A percentile compares a stretch with the other conserved stretches of the same genome.
phyloP scores from a whole-genome alignment of 2,113 vertebrate species.

The Echinops telfairi region DNA sequence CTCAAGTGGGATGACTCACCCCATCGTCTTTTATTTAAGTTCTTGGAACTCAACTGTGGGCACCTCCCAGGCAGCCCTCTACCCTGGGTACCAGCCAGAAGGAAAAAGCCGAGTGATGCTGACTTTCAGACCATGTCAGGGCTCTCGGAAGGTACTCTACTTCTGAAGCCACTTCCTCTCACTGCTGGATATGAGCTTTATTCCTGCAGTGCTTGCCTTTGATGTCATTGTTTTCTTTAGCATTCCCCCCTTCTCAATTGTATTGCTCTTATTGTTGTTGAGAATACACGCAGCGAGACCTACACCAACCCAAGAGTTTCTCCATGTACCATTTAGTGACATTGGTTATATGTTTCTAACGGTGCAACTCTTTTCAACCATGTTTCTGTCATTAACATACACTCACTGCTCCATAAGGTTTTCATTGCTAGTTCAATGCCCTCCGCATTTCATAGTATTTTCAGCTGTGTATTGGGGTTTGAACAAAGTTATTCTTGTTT shows the following conservation, averaged over 20 bases:
- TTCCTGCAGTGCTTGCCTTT: neutral
- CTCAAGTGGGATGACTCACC: conserved; percentile 32
- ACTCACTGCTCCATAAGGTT: neutral
- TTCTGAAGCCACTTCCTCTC: neutral
- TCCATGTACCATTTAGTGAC: neutral
- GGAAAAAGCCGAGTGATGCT: neutral
- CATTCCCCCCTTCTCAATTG: neutral
- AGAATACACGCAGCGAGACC: neutral
- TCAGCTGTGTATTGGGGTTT: neutral
- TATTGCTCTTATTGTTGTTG: neutral
- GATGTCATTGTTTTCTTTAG: neutral
- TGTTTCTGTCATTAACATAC: neutral
- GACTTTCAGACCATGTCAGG: conserved; percentile 16
- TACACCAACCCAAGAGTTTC: neutral
- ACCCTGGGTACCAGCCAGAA: neutral
- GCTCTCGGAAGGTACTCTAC: neutral
- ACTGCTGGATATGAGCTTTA: neutral
- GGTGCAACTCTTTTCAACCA: neutral
- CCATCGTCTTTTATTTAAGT: conserved; percentile 20
- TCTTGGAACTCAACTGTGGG: neutral
- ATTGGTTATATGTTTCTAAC: neutral
- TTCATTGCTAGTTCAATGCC: neutral
- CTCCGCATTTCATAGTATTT: neutral
- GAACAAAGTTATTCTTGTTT: neutral
- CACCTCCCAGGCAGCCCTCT: neutral